Conservation (phyloP, 2,797 vertebrate genomes). For the Myotis vivesi region DNA sequence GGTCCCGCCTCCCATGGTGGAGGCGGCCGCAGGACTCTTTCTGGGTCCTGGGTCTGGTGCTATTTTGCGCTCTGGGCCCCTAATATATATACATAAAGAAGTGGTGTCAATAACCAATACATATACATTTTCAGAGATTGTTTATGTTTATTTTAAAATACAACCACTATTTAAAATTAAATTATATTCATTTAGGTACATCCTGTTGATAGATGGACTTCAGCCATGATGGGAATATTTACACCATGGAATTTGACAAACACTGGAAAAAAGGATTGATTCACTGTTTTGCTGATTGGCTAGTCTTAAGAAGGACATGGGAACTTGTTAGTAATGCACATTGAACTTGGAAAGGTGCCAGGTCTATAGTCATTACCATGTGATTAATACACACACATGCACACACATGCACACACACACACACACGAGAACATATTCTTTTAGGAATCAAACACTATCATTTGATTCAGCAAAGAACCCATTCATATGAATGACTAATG, state of each 20-base stretch:
- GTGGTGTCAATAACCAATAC: not conserved
- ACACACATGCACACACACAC: rapidly evolving
- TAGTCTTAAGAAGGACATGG: not conserved
- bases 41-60: too few species aligned
- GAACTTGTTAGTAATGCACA: not conserved
- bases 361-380: not conserved
- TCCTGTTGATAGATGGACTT: not conserved
- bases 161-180: not conserved
- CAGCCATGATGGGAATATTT: not conserved
- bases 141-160: not conserved
- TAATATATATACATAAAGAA: not conserved
- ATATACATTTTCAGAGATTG: not conserved
- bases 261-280: not conserved
- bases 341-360: not conserved
- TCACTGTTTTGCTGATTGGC: not conserved
- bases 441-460: not conserved
- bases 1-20: too few species aligned
- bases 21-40: too few species aligned
- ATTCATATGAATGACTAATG: not conserved
- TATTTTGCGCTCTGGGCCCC: too few species aligned
- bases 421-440: not conserved
- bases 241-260: not conserved
- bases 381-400: rapidly evolving
- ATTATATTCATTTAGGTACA: not conserved
- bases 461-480: not conserved